Conservation (phyloP, 2,797 vertebrate species). For the Lutjanus campechanus region DNA sequence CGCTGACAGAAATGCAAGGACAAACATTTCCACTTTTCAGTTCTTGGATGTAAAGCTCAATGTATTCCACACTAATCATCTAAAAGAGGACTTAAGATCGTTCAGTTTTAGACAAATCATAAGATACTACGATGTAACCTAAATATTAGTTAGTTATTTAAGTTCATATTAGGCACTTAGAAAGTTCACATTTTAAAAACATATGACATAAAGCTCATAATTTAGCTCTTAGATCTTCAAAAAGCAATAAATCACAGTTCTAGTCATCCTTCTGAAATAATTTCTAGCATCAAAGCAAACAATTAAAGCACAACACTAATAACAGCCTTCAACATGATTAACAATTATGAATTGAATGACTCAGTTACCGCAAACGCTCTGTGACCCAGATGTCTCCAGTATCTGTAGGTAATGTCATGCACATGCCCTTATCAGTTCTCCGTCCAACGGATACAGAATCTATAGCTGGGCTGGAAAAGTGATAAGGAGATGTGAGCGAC, state of each 20-base stretch:
- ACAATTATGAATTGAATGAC: constrained; percentile 10
- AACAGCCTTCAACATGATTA: constrained; percentile 22
- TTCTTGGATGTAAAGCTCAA: not conserved
- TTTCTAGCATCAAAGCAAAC: constrained; percentile 12
- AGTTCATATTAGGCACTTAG: not conserved
- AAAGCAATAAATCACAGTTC: constrained; percentile 12
- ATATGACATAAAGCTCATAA: not conserved
- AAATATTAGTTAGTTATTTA: constrained; percentile 1
- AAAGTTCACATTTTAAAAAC: constrained; percentile 14
- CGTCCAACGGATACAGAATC: constrained; percentile 94
- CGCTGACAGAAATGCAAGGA: constrained; percentile 1
- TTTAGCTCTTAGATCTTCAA: not conserved
- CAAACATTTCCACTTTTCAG: not conserved
- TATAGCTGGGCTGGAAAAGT: constrained; percentile 99
- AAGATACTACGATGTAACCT: not conserved
- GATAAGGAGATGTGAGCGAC: constrained; percentile 95
- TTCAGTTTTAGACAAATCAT: constrained; percentile 9
- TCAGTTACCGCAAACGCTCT: constrained; percentile 37
- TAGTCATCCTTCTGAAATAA: not conserved
- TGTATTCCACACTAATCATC: not conserved
- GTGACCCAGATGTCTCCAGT: constrained; percentile 56
- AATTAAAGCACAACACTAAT: constrained; percentile 14
- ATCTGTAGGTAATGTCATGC: constrained; percentile 84
- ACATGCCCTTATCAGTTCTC: constrained; percentile 99
- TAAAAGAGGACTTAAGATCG: not conserved